Conservation (phyloP, 30 jellyfish, hydroid and myxozoan species). For the Hydractinia symbiolongicarpus region DNA sequence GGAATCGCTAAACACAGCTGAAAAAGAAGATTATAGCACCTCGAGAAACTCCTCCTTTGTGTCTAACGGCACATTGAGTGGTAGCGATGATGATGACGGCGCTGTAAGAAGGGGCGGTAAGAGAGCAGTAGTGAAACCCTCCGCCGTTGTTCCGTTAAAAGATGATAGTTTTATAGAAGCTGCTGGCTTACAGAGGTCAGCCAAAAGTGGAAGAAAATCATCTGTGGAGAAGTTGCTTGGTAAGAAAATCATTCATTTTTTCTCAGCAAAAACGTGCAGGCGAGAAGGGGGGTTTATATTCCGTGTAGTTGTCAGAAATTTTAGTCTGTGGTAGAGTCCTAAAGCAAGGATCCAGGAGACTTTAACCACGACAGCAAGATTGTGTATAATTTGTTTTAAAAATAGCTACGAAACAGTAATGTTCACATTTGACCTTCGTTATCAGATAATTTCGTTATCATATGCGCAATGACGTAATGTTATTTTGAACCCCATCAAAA, state of each 20-base stretch:
- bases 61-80: neutral
- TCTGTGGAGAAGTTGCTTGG: neutral
- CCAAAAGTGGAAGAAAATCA: neutral
- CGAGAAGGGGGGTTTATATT: too few species aligned
- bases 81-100: constrained; percentile 6
- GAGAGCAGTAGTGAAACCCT: neutral
- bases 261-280: too few species aligned
- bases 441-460: too few species aligned
- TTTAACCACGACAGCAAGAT: too few species aligned
- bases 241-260: neutral
- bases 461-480: too few species aligned
- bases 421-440: too few species aligned
- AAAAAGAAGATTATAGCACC: neutral
- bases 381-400: too few species aligned
- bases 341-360: too few species aligned
- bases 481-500: too few species aligned
- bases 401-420: too few species aligned
- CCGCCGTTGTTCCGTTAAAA: neutral
- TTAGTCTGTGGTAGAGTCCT: too few species aligned
- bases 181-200: constrained; percentile 11
- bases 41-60: neutral
- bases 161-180: constrained; percentile 5
- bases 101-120: neutral
- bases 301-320: too few species aligned
- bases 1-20: constrained; percentile 7